Base-by-base conservation (phyloP, 2,888 invertebrate genomes). In the Tortricodes alternella region DNA sequence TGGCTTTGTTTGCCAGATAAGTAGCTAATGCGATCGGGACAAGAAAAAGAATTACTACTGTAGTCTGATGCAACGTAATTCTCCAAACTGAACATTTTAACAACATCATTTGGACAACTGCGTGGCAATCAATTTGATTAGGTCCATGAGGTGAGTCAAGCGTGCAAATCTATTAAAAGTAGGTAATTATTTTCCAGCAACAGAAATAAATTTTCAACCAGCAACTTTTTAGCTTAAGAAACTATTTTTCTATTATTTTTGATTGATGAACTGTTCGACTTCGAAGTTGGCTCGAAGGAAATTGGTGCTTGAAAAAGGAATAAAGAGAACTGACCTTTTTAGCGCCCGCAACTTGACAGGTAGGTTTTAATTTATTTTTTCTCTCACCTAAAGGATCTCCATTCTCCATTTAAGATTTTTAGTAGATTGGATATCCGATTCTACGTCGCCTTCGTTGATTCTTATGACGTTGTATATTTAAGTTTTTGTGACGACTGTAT, bases 61-160 rank as follows among this genome's bases (percentile, higher is more conserved):
- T n/a, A n/a, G n/a, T n/a, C n/a, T n/a, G n/a, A n/a, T n/a, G n/a
- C n/a, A n/a, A n/a, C n/a, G n/a, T n/a, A n/a, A n/a, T n/a, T n/a
- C n/a, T n/a, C n/a, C n/a, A n/a, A n/a, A n/a, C n/a, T n/a, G n/a
- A n/a, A n/a, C n/a, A n/a, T n/a, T n/a, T n/a, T n/a, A n/a, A n/a
- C n/a, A n/a, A n/a, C n/a, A n/a, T n/a, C n/a, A n/a, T n/a, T n/a
- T n/a, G n/a, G n/a, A n/a, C n/a, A n/a, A n/a, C n/a, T n/a, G n/a
- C n/a, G n/a, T 24, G n/a, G 34, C 21, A 34, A 4, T 15, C 34
- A 46, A 46, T 46, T 46, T 46, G 34, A 46, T 46, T 46, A 34
- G 46, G 32, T 46, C 15, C 34, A 34, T 21, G 21, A 34, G 23
- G 18, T 46, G 11, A 32, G 21, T 46, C 46, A 29, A 18, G 27